Conservation (phyloP, 2,888 invertebrate genomes). For the Rhyacophila evoluta region DNA sequence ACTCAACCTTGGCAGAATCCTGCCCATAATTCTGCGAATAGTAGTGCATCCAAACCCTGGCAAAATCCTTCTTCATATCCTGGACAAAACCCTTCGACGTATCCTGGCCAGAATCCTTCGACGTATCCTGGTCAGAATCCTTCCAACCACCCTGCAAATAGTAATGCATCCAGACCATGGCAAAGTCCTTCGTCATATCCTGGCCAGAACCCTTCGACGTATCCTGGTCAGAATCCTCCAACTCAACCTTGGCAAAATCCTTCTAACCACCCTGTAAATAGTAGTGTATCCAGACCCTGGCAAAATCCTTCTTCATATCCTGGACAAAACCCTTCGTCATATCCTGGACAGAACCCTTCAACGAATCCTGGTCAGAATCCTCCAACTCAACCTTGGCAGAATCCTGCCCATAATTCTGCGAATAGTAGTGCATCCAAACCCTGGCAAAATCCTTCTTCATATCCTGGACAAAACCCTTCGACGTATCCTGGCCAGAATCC, state of each 20-base stretch:
- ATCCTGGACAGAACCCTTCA: background rate
- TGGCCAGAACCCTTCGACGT: background rate
- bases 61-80: background rate
- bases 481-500: background rate
- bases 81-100: background rate
- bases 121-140: background rate
- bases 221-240: background rate
- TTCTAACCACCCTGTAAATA: background rate
- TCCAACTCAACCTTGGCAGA: background rate
- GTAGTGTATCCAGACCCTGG: background rate
- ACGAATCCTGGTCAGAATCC: background rate
- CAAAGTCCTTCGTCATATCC: background rate
- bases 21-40: background rate
- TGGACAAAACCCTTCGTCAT: background rate
- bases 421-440: background rate
- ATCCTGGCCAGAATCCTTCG: background rate
- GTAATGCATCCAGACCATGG: background rate
- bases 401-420: too few species aligned
- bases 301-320: background rate
- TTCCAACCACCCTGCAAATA: background rate
- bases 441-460: background rate
- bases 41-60: background rate
- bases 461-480: background rate
- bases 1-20: background rate
- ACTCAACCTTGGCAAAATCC: constrained; percentile 5